Conservation (phyloP, 1,140 invertebrate species). For the Pseudobourletiella spinata region DNA sequence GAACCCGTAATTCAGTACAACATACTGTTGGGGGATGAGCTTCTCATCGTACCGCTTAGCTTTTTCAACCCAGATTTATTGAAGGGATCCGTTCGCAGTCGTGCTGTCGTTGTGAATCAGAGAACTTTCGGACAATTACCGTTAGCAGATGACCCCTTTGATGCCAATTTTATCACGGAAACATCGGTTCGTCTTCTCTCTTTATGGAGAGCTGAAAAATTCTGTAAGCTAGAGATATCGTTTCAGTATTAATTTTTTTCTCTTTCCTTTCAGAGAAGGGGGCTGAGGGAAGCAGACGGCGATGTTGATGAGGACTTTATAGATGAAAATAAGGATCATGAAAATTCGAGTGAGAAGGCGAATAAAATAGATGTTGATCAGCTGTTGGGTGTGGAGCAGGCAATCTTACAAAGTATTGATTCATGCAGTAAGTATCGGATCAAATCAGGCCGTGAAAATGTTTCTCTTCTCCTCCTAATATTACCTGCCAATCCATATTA, state of each 20-base stretch:
- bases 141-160: slow-evolving; percentile 84
- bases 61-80: slow-evolving; percentile 83
- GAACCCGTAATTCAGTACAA: slow-evolving; percentile 64
- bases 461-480: too few species aligned
- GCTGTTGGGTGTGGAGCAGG: slow-evolving; percentile 77
- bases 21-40: slow-evolving; percentile 75
- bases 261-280: too few species aligned
- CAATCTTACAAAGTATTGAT: slow-evolving; percentile 83
- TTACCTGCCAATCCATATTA: too few species aligned
- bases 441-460: too few species aligned
- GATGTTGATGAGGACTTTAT: slow-evolving; percentile 59
- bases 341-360: slow-evolving; percentile 41
- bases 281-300: slow-evolving; percentile 49
- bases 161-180: slow-evolving; percentile 81
- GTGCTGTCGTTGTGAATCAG: slow-evolving; percentile 44
- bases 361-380: slow-evolving; percentile 55
- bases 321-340: slow-evolving; percentile 59
- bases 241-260: too few species aligned
- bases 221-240: too few species aligned
- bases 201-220: too few species aligned
- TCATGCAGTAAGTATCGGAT: slow-evolving; percentile 65
- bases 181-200: slow-evolving; percentile 52
- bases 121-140: slow-evolving; percentile 62
- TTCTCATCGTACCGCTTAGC: slow-evolving; percentile 78
- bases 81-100: slow-evolving; percentile 62